These are phyloP conservation scores for Nematopogon swammerdamellus DNA, from an alignment of 2,888 invertebrate genomes.

Conservation along the genomic window DNA sequence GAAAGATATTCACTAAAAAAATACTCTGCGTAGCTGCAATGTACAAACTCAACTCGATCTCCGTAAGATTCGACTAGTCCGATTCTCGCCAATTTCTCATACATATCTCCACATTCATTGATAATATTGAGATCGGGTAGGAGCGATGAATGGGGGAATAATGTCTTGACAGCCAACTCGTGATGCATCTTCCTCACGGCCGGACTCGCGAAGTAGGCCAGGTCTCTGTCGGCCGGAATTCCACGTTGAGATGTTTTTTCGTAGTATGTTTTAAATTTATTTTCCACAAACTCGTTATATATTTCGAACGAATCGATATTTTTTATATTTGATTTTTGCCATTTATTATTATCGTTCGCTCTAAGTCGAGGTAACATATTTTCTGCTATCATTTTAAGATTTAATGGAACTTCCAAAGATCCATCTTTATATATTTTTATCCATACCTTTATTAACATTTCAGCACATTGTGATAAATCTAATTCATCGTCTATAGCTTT, in stretches of 20 bases:
- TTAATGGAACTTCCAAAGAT: background rate
- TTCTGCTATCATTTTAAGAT: background rate
- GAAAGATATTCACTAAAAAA: no score
- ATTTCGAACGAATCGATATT: background rate
- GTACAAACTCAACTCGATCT: no score
- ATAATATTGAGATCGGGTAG: no score
- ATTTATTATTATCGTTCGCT: no score
- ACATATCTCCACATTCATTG: no score
- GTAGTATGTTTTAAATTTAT: background rate
- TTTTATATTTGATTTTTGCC: background rate
- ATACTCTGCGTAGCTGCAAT: no score
- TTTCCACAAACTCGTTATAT: background rate
- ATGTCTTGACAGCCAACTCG: no score
- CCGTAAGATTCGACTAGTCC: no score
- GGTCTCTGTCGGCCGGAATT: background rate
- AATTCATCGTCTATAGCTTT: background rate
- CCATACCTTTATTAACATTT: background rate
- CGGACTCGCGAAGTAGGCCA: no score
- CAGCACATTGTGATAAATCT: background rate
- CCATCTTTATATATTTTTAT: background rate
- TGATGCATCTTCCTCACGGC: no score
- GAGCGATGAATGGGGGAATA: no score
- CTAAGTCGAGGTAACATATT: background rate
- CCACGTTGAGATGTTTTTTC: background rate
- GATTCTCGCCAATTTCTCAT: no score